Evolutionary conservation across 2,797 vertebrate species (phyloP), one percentile per base, ranked within the genome.

Genomic region (Aldrovandia affinis): DNA sequence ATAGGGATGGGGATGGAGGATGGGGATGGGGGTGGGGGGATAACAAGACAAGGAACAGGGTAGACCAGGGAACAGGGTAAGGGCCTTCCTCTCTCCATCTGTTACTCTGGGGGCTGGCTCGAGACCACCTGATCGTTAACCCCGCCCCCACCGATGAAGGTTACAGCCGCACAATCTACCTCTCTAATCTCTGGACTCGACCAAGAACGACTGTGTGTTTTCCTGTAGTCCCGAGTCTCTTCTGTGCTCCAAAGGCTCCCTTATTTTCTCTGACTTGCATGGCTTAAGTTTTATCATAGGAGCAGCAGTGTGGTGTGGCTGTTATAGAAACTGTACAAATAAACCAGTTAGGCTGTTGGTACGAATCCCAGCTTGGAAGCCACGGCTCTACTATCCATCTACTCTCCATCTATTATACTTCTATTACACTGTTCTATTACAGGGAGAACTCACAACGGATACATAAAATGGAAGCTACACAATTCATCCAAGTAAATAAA

Each of bases 41-140:
- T 94, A 90, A 93, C 91, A 90, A 91, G 90, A 91, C 90, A 90
- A 90, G 81, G 92, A 93, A 93, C 91, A n/a, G 28, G 57, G 61
- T 30, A 55, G 57, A 59, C 20, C 54, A 59, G 33, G 70, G 36
- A 47, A 18, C 30, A 50, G 54, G 63, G 8, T 5, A 25, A 4
- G 12, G 9, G 78, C 1, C 28, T 54, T 33, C 50, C 30, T 33
- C 14, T 12, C 73, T 10, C 25, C 25, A 50, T 47, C 9, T 77
- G 52, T 59, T 59, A 73, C 50, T 59, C 39, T 39, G 55, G 47
- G 28, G 82, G 82, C 54, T 30, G 20, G 54, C 2, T 52, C 7
- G 54, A 77, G 39, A 57, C 70, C 36, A 57, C 82, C 70, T 22
- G 36, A 75, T 54, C 73, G 39, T 36, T n/a, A 25, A 39, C 52